Percentiles rank a stretch among this genome's conserved stretches.
Evolutionary conservation across 2,113 vertebrate genomes (phyloP).

Genomic region (human (Homo sapiens)): DNA sequence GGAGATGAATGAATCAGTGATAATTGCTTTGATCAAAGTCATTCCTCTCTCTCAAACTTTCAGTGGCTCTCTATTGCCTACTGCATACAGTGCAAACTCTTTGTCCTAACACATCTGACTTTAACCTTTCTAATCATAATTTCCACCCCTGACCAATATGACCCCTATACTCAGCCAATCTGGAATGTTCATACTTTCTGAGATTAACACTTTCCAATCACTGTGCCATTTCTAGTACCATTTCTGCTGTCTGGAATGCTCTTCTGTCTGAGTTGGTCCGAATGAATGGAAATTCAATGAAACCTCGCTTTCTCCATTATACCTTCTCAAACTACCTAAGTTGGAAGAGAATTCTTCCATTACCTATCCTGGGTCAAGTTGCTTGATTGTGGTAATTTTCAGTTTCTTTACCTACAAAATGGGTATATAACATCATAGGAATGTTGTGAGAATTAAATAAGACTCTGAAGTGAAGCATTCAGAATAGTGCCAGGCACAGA

Average conservation of each 20-base stretch:
- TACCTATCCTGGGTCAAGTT: background rate
- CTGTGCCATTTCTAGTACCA: background rate
- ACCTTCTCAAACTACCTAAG: background rate
- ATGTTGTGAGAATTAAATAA: background rate
- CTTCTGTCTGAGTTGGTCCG: background rate
- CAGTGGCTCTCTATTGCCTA: background rate
- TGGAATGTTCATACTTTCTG: background rate
- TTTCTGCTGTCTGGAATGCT: background rate
- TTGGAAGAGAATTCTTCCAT: background rate
- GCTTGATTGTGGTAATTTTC: background rate
- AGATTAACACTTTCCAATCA: background rate
- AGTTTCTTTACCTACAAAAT: background rate
- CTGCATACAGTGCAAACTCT: background rate
- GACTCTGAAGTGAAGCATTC: background rate
- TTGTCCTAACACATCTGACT: background rate
- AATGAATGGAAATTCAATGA: background rate
- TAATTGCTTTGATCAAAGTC: background rate
- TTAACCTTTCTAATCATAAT: background rate
- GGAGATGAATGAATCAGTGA: background rate
- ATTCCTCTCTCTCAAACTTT: background rate
- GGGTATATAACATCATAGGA: background rate
- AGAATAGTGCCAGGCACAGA: background rate
- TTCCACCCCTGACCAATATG: background rate
- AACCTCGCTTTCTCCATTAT: background rate
- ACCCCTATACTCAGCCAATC: background rate